Base-by-base conservation (phyloP, 2,113 vertebrate genomes). In the Solea senegalensis region DNA sequence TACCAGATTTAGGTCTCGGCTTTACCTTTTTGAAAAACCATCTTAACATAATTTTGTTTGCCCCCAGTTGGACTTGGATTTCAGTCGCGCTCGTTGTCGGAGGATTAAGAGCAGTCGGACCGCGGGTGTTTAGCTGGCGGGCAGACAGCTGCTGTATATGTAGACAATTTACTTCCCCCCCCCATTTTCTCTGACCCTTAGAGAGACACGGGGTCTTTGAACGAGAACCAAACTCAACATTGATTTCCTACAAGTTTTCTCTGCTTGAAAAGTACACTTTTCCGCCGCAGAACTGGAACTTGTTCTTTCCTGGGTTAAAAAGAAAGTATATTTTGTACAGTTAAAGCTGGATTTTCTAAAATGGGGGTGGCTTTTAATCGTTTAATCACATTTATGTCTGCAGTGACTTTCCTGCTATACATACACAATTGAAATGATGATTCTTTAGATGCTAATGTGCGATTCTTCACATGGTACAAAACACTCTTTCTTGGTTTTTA, bases 161-260 rank as follows among this genome's bases (percentile, higher is more conserved):
- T 45, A 81, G 71, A 84, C 26, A 61, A 56, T 76, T 73, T 65
- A 14, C 65, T n/a, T n/a, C n/a, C 52, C n/a, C 48, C 40, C 48
- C 40, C 13, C 26, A 7, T 58, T 75, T 68, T 48, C 69, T 41
- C 15, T 4, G 1, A 28, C 40, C 15, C 10, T 43, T 40, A 2
- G 61, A 49, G 64, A 8, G 43, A 44, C 8, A 11, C 43, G 2
- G 5, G 3, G 43, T 7, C 43, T 8, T 44, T 44, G 43, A 53
- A 76, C 54, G 57, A 26, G 16, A 52, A 52, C 50, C 27, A 9
- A 65, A 55, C 41, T 55, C 34, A 3, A 21, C 26, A 45, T 28
- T 43, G 0, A 65, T 71, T 63, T 40, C 63, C 40, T 45, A 16
- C 28, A 9, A 49, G 61, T 16, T 63, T 63, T 27, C 45, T 56